Base-by-base conservation (phyloP, 2,888 invertebrate genomes). In the Eupithecia tripunctaria region DNA sequence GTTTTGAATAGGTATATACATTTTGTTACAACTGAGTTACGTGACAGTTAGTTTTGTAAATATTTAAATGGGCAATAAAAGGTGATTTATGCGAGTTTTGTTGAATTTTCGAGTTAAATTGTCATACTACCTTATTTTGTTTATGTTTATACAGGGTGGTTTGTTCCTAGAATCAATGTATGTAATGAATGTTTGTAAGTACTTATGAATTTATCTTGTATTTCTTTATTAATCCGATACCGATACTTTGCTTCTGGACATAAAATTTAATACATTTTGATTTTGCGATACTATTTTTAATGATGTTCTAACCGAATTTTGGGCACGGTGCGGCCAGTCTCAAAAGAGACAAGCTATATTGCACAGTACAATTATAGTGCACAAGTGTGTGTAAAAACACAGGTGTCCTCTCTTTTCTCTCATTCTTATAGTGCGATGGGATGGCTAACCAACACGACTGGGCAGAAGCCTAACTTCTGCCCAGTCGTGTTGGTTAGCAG, bases 11-110 rank as follows among this genome's bases (percentile, higher is more conserved):
- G 21, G 56, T 56, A 56, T 4, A 25, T 25, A 56, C 29, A 29
- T 29, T 60, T 63, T 63, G 63, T 63, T 36, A 12, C 21, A 21
- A 84, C 83, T 84, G 82, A 86, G 81, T 88, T 84, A 89, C 87
- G 88, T 88, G 86, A 85, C 85, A 81, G 81, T 77, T 84, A 81
- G 81, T 83, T 78, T 82, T 86, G 85, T 86, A 85, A 86, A 87
- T 89, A 87, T 88, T 89, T 85, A 85, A 89, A 88, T 88, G 88
- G 88, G 85, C 88, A 79, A 89, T 89, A 89, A 89, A 86, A 84
- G 80, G 79, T 87, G 89, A 89, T 89, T 88, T 89, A 89, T 89
- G 76, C 62, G 82, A 85, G 81, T 86, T 86, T 78, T 79, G 84
- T 85, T 81, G 82, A 79, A 86, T 84, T 86, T 87, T 79, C 75